Base-by-base conservation (phyloP, 2,797 vertebrate species). In the Prunella strophiata region DNA sequence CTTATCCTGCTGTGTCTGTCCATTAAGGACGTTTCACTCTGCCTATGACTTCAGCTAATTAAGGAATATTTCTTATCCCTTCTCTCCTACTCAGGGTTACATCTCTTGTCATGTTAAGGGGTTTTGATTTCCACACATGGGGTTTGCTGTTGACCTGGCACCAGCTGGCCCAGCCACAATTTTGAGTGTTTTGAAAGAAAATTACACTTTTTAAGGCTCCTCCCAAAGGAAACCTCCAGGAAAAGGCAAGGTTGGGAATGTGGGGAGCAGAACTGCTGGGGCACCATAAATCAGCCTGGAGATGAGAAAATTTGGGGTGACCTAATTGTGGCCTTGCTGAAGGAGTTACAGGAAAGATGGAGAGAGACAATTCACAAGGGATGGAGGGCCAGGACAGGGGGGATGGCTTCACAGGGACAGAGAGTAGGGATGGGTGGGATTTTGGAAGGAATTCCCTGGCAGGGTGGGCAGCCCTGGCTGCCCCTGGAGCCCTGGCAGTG, bases 401-500 rank as follows among this genome's bases (percentile, higher is more conserved):
- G 59, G n/a, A 40, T 20, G 8, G 34, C 68, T 63, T 20, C 10
- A 8, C 4, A 25, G 1, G 17, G 34, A 7, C 42, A 55, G 13
- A 42, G 20, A 6, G 36, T 1, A 48, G 25, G 29, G 11, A 5
- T 7, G 1, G 25, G 12, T n/a, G 13, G 10, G 16, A 48, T 11
- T 1, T 7, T 29, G 34, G 42, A 8, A n/a, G 2, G 0, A 34
- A 57, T 34, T 23, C 32, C n/a, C n/a, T 34, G 54, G 1, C 1
- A 54, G 32, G 54, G 21, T 23, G n/a, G 9, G 20, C 12, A 22
- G 32, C 32, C n/a, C 13, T 1, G 32, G 14, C 54, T 55, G 54
- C 21, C 21, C 54, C 21, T 57, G 54, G 3, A 57, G 34, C n/a
- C 21, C 54, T 57, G 54, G n/a, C 3, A 22, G 13, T n/a, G 54